Conservation (phyloP, 2,113 vertebrate genomes). For the Tichodroma muraria region DNA sequence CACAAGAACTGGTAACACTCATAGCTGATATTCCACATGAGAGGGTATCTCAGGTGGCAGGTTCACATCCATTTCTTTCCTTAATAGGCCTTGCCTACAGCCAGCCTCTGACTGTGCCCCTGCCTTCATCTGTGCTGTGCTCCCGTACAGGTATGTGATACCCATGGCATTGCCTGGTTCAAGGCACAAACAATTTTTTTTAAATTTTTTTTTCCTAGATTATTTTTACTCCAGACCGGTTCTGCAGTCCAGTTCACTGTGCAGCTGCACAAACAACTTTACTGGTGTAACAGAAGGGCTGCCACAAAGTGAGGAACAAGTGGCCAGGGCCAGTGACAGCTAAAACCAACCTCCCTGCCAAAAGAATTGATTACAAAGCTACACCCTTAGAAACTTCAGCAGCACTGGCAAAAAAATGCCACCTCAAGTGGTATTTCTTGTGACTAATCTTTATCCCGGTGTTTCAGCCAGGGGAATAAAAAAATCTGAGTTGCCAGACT, state of each 20-base stretch:
- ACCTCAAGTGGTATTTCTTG: not conserved
- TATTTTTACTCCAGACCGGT: constrained; percentile 3
- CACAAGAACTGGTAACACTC: not conserved
- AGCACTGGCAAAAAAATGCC: not conserved
- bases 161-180: not conserved
- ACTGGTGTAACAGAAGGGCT: not conserved
- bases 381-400: not conserved
- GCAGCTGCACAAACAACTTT: constrained; percentile 5
- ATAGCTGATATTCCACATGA: fast-evolving
- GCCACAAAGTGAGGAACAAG: not conserved
- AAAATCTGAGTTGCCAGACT: not conserved
- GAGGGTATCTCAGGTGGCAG: not conserved
- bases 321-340: not conserved
- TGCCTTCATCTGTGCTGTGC: not conserved
- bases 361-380: not conserved
- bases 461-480: not conserved
- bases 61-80: not conserved
- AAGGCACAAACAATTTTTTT: not conserved
- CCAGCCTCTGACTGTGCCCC: not conserved
- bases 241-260: not conserved
- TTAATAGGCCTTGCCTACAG: fast-evolving
- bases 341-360: not conserved
- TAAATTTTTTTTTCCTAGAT: fast-evolving
- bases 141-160: not conserved
- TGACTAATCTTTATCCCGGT: not conserved